Evolutionary conservation across 2,888 invertebrate species (phyloP).

Genomic region (Desoria tigrina): DNA sequence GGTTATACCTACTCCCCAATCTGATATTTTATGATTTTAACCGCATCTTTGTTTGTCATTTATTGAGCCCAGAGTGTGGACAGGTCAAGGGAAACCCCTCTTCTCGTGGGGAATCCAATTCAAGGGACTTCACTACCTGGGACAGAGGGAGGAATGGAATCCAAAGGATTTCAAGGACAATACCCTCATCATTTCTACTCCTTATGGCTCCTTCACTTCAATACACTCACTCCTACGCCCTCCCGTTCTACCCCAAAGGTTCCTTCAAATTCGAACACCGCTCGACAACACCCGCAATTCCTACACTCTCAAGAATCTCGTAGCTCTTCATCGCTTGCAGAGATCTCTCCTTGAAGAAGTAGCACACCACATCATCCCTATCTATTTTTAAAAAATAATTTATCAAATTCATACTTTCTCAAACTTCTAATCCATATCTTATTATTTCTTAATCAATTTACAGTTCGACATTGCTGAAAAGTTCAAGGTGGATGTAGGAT

Average conservation of each 20-base stretch:
- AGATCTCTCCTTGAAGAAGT: conserved; percentile 52
- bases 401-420: no score
- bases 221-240: conserved; percentile 23
- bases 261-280: conserved; percentile 21
- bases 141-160: conserved; percentile 56
- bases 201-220: conserved; percentile 77
- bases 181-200: conserved; percentile 81
- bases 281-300: conserved; percentile 33
- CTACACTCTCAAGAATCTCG: conserved; percentile 45
- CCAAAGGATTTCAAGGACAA: conserved; percentile 66
- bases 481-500: conserved; percentile 44
- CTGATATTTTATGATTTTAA: neutral
- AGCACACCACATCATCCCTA: neutral
- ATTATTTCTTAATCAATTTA: conserved; percentile 13
- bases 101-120: conserved; percentile 84
- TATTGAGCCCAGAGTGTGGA: conserved; percentile 63
- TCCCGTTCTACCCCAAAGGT: conserved; percentile 25
- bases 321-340: conserved; percentile 46
- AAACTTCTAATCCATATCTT: no score
- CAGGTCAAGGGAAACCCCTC: conserved; percentile 56
- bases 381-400: neutral
- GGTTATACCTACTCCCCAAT: no score
- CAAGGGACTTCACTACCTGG: conserved; percentile 72
- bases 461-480: conserved; percentile 45
- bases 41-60: conserved; percentile 55